Evolutionary conservation across 2,113 vertebrate genomes (phyloP).

Genomic region (Mionectes macconnelli): DNA sequence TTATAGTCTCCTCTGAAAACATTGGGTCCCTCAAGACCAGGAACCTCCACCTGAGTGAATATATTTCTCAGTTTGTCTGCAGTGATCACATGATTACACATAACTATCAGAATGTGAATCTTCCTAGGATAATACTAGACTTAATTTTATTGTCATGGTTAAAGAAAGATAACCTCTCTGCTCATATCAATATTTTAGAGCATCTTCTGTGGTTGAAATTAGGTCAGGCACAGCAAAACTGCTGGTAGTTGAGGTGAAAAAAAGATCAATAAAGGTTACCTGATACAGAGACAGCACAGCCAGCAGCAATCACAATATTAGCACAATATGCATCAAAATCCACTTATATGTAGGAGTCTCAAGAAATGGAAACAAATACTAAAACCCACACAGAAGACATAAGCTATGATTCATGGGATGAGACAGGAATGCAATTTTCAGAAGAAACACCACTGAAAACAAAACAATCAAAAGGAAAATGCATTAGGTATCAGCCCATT

Average conservation of each 20-base stretch:
- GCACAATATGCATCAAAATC: slow-evolving; percentile 51
- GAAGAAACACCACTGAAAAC: slow-evolving; percentile 16
- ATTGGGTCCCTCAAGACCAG: neutral
- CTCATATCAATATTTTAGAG: slow-evolving; percentile 8
- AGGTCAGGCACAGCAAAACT: slow-evolving; percentile 36
- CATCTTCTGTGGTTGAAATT: slow-evolving; percentile 31
- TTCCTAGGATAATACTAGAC: neutral
- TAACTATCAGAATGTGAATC: neutral
- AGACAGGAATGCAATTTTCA: slow-evolving; percentile 51
- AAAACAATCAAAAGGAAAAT: slow-evolving; percentile 37
- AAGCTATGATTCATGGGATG: slow-evolving; percentile 48
- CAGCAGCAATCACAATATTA: slow-evolving; percentile 53
- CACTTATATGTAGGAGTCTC: neutral
- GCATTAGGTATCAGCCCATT: neutral
- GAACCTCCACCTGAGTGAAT: neutral
- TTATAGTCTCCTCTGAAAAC: neutral
- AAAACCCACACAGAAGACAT: neutral
- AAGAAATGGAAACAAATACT: slow-evolving; percentile 40
- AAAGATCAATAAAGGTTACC: slow-evolving; percentile 54
- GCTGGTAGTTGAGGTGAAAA: slow-evolving; percentile 25
- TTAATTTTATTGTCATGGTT: neutral
- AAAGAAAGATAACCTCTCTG: slow-evolving; percentile 34
- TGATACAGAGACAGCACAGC: neutral
- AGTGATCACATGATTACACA: neutral
- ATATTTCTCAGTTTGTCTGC: neutral